A percentile compares a stretch with the other conserved stretches of the same genome.
Evolutionary conservation across 2,888 invertebrate genomes (phyloP).

Genomic region (Chesias legatella): DNA sequence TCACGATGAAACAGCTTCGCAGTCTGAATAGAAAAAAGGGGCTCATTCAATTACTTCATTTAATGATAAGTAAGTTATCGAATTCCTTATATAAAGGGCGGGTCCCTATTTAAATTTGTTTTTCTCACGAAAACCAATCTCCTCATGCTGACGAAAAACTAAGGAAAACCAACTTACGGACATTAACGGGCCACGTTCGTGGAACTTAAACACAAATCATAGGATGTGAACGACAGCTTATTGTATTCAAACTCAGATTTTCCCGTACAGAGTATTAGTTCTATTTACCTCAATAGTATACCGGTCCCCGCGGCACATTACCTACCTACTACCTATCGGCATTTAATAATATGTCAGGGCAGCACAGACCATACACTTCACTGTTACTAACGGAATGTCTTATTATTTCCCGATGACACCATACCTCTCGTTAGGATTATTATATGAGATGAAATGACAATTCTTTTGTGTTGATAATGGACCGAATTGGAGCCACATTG

Average conservation of each 20-base stretch:
- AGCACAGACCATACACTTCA: slow-evolving; percentile 47
- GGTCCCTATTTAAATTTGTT: too few relatives aligned
- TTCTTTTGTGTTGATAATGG: slow-evolving; percentile 27
- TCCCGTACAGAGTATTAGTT: slow-evolving; percentile 43
- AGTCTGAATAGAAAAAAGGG: too few relatives aligned
- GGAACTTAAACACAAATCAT: slow-evolving; percentile 13
- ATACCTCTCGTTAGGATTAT: slow-evolving; percentile 28
- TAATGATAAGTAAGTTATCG: too few relatives aligned
- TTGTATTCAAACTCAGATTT: slow-evolving; percentile 40
- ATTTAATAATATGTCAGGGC: slow-evolving; percentile 54
- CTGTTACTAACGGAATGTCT: slow-evolving; percentile 65
- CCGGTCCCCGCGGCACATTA: slow-evolving; percentile 39
- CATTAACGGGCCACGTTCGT: background rate
- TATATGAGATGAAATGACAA: slow-evolving; percentile 30
- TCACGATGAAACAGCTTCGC: too few relatives aligned
- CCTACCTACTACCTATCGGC: slow-evolving; percentile 13
- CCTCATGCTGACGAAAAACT: too few relatives aligned
- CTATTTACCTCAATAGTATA: slow-evolving; percentile 56
- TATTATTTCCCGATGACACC: slow-evolving; percentile 60
- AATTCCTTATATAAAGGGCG: too few relatives aligned
- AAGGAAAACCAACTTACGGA: too few relatives aligned
- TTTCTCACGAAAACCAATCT: too few relatives aligned
- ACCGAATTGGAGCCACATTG: slow-evolving; percentile 21
- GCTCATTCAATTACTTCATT: too few relatives aligned
- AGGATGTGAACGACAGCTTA: slow-evolving; percentile 26